A percentile compares a stretch with the other conserved stretches of the same genome.
phyloP scores from a whole-genome alignment of 2,113 vertebrate species.

The Prionailurus viverrinus region DNA sequence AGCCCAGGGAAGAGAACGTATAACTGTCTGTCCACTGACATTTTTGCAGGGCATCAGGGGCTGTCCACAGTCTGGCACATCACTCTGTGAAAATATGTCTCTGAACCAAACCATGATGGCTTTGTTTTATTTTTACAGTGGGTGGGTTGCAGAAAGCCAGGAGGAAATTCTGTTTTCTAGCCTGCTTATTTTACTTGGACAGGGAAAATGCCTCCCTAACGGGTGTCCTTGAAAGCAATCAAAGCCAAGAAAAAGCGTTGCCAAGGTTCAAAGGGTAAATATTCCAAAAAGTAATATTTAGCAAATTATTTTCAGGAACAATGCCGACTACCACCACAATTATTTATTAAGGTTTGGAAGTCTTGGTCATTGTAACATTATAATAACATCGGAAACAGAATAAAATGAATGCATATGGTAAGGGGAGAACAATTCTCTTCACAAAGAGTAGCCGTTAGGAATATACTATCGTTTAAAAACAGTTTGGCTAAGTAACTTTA shows the following conservation, averaged over 20 bases:
- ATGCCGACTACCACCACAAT: background rate
- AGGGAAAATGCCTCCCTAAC: slow-evolving; percentile 39
- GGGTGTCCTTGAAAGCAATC: slow-evolving; percentile 41
- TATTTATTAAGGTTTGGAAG: background rate
- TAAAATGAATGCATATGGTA: background rate
- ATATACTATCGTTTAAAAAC: background rate
- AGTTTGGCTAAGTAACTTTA: background rate
- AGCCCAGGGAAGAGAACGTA: background rate
- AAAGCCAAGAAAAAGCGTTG: background rate
- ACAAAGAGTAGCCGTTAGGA: background rate
- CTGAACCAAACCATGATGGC: background rate
- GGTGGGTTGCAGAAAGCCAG: slow-evolving; percentile 65
- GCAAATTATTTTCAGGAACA: slow-evolving; percentile 53
- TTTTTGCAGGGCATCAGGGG: background rate
- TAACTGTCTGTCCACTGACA: background rate
- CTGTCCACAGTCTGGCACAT: background rate
- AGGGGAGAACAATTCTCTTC: background rate
- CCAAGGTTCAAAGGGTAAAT: slow-evolving; percentile 68
- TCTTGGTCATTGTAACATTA: background rate
- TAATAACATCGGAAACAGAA: background rate
- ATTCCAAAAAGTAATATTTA: slow-evolving; percentile 57
- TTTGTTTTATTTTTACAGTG: slow-evolving; percentile 75
- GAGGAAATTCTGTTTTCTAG: slow-evolving; percentile 71
- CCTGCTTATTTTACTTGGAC: slow-evolving; percentile 76
- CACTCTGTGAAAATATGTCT: slow-evolving; percentile 48